Evolutionary conservation across 1,140 invertebrate species (phyloP).

Genomic region (Procambarus virginalis): DNA sequence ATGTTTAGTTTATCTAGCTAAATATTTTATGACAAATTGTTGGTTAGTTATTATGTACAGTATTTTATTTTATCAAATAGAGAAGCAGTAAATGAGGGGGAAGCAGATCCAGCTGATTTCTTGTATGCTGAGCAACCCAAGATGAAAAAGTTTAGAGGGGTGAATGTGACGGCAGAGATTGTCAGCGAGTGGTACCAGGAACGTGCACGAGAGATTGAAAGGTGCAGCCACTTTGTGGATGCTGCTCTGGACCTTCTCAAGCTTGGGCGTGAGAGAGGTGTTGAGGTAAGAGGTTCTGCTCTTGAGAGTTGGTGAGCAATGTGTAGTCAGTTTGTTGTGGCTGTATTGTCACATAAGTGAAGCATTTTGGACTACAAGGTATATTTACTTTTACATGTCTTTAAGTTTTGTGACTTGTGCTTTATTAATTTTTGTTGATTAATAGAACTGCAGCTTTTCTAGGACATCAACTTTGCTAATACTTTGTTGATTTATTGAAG

Average conservation of each 20-base stretch:
- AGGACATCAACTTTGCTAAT: too few relatives aligned
- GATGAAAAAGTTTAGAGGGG: conserved; percentile 48
- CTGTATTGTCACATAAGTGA: too few relatives aligned
- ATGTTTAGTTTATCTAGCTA: too few relatives aligned
- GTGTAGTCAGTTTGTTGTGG: too few relatives aligned
- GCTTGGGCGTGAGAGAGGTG: conserved; percentile 80
- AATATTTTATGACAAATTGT: too few relatives aligned
- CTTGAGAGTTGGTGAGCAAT: conserved; percentile 64
- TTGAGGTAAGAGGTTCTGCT: conserved; percentile 73
- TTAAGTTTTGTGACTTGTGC: too few relatives aligned
- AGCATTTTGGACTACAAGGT: too few relatives aligned
- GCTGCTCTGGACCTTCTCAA: conserved; percentile 82
- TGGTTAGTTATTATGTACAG: too few relatives aligned
- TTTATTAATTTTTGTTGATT: too few relatives aligned
- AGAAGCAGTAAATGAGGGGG: conserved; percentile 39
- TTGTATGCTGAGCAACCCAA: conserved; percentile 48
- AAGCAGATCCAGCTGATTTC: conserved; percentile 40
- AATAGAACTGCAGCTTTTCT: too few relatives aligned
- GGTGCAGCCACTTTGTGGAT: conserved; percentile 81
- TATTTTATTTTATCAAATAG: background rate
- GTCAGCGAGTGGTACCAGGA: conserved; percentile 82
- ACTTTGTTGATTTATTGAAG: too few relatives aligned
- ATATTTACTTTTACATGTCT: too few relatives aligned
- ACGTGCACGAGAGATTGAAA: conserved; percentile 82
- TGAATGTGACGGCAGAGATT: conserved; percentile 73